Evolutionary conservation across 2,888 invertebrate species (phyloP).

Genomic region (Caenorhabditis sinica): DNA sequence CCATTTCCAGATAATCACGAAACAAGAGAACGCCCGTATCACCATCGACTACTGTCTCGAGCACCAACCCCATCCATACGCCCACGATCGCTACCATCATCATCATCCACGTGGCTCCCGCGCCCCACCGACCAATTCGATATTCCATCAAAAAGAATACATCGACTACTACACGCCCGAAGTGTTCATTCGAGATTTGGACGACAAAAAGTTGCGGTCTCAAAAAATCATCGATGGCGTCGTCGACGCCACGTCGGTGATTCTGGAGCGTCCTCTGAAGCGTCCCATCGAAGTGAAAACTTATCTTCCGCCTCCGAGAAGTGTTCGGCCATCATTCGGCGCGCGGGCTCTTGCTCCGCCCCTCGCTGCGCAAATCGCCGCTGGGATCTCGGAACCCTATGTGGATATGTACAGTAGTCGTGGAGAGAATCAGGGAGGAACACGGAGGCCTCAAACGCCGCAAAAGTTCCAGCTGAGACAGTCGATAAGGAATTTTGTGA

Average conservation of each 20-base stretch:
- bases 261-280: slow-evolving; percentile 12
- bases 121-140: neutral
- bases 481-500: slow-evolving; percentile 1
- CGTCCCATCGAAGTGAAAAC: slow-evolving; percentile 34
- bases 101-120: neutral
- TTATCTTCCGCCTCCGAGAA: slow-evolving; percentile 21
- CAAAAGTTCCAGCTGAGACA: neutral
- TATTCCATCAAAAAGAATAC: slow-evolving; percentile 15
- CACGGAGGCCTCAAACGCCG: neutral
- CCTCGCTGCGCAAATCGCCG: slow-evolving; percentile 62
- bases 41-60: slow-evolving; percentile 70
- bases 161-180: slow-evolving; percentile 50
- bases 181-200: slow-evolving; percentile 50
- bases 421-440: neutral
- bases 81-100: neutral
- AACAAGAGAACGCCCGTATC: slow-evolving; percentile 56
- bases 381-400: slow-evolving; percentile 49
- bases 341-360: slow-evolving; percentile 64
- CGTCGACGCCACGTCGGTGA: neutral
- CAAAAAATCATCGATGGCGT: slow-evolving; percentile 32
- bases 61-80: slow-evolving; percentile 42
- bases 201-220: slow-evolving; percentile 40
- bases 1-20: slow-evolving; percentile 49
- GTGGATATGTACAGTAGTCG: slow-evolving; percentile 41
- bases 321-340: slow-evolving; percentile 41